Conservation (phyloP, 2,113 vertebrate species). For the Apodemus sylvaticus region DNA sequence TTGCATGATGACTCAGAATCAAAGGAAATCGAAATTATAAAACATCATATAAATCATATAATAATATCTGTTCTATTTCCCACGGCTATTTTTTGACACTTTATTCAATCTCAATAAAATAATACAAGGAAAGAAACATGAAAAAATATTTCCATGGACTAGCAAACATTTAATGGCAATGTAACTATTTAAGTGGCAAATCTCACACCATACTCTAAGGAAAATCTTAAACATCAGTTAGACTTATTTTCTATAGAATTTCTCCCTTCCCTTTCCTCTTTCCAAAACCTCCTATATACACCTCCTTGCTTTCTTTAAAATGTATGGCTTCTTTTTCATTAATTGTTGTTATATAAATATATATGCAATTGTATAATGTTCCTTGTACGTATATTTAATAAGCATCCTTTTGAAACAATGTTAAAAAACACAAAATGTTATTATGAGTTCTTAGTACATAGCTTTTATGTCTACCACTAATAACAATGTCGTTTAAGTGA, state of each 20-base stretch:
- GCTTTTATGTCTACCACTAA: neutral
- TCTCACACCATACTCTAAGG: neutral
- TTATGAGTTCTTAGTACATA: neutral
- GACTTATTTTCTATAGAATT: slow-evolving; percentile 4
- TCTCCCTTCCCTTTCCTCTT: neutral
- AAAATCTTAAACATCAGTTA: slow-evolving; percentile 52
- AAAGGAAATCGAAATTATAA: slow-evolving; percentile 65
- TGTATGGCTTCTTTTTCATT: neutral
- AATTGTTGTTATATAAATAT: neutral
- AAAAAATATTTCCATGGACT: slow-evolving; percentile 43
- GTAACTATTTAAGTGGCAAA: slow-evolving; percentile 17
- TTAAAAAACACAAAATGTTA: slow-evolving; percentile 53
- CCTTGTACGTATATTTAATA: neutral
- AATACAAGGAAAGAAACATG: slow-evolving; percentile 45
- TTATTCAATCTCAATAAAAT: slow-evolving; percentile 64
- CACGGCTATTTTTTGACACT: slow-evolving; percentile 41
- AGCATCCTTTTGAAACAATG: slow-evolving; percentile 38
- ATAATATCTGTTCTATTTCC: slow-evolving; percentile 37
- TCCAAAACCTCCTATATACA: neutral
- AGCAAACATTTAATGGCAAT: slow-evolving; percentile 51
- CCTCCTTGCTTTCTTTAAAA: neutral
- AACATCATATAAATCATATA: slow-evolving; percentile 45
- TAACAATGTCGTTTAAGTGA: slow-evolving; percentile 46
- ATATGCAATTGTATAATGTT: neutral
- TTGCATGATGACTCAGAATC: slow-evolving; percentile 53